A percentile compares a stretch with the other conserved stretches of the same genome.
Evolutionary conservation across 1,140 invertebrate species (phyloP).

Genomic region (Asbolus verrucosus): DNA sequence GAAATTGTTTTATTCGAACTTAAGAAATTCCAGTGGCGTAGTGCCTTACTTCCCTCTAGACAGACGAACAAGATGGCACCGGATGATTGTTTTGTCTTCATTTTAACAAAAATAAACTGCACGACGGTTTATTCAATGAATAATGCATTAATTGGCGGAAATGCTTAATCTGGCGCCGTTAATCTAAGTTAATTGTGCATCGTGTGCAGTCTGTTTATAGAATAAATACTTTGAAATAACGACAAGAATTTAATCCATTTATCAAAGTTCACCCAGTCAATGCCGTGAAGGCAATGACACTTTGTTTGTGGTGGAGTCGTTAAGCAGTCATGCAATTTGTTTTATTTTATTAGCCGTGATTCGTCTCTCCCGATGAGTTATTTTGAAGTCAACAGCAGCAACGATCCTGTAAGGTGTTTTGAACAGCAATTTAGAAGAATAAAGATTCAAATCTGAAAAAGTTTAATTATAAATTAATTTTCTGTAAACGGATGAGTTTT

Average conservation of each 20-base stretch:
- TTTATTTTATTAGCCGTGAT: constrained; percentile 14
- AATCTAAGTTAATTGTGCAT: constrained; percentile 27
- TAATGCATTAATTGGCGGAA: constrained; percentile 26
- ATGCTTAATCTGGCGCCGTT: constrained; percentile 24
- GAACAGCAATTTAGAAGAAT: too few relatives aligned
- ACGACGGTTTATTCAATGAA: constrained; percentile 21
- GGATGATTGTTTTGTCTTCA: constrained; percentile 11
- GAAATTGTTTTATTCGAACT: neutral
- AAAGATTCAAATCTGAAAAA: too few relatives aligned
- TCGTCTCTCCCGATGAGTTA: too few relatives aligned
- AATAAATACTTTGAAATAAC: constrained; percentile 24
- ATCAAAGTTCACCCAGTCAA: constrained; percentile 35
- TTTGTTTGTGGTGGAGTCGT: constrained; percentile 15
- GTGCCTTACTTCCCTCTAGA: too few relatives aligned
- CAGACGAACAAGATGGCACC: constrained; percentile 1
- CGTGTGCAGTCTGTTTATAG: constrained; percentile 27
- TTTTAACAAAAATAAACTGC: constrained; percentile 7
- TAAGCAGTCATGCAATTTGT: constrained; percentile 16
- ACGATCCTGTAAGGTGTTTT: too few relatives aligned
- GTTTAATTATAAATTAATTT: too few relatives aligned
- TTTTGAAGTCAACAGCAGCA: too few relatives aligned
- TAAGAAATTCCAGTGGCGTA: constrained; percentile 27
- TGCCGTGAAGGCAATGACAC: constrained; percentile 20
- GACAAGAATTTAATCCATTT: constrained; percentile 29
- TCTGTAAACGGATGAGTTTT: too few relatives aligned